A percentile compares a stretch with the other conserved stretches of the same genome.
These are phyloP conservation scores for Microdon myrmicae DNA, from an alignment of 2,888 invertebrate genomes.

Conservation along the genomic window DNA sequence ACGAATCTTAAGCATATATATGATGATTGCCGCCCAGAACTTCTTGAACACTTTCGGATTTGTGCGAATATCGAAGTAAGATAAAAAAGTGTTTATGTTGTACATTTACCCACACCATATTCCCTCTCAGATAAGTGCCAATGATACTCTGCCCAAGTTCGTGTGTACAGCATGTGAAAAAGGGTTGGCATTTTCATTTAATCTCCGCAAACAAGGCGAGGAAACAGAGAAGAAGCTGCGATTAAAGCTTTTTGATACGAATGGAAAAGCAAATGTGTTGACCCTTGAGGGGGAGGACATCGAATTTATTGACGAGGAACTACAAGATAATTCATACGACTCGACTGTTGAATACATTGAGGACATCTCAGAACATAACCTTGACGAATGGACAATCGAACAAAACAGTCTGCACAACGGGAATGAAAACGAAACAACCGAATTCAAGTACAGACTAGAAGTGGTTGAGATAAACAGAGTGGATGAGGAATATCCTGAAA, in stretches of 20 bases:
- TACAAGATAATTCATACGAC: constrained; percentile 5
- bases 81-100: background rate
- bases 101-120: background rate
- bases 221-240: constrained; percentile 52
- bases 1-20: constrained; percentile 49
- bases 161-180: constrained; percentile 53
- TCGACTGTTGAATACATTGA: no score
- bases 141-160: constrained; percentile 52
- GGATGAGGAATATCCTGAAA: no score
- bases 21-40: constrained; percentile 37
- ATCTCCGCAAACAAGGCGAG: constrained; percentile 54
- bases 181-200: constrained; percentile 53
- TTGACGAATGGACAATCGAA: no score
- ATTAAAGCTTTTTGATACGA: constrained; percentile 9
- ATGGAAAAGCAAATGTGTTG: no score
- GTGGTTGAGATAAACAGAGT: no score
- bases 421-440: background rate
- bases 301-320: background rate
- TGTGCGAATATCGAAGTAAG: constrained; percentile 55
- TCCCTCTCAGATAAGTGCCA: constrained; percentile 39
- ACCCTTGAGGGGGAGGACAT: background rate
- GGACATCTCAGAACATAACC: background rate
- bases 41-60: constrained; percentile 51
- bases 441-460: no score
- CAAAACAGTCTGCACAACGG: background rate